phyloP scores from a whole-genome alignment of 2,888 invertebrate genomes.

The Agriotes lineatus region DNA sequence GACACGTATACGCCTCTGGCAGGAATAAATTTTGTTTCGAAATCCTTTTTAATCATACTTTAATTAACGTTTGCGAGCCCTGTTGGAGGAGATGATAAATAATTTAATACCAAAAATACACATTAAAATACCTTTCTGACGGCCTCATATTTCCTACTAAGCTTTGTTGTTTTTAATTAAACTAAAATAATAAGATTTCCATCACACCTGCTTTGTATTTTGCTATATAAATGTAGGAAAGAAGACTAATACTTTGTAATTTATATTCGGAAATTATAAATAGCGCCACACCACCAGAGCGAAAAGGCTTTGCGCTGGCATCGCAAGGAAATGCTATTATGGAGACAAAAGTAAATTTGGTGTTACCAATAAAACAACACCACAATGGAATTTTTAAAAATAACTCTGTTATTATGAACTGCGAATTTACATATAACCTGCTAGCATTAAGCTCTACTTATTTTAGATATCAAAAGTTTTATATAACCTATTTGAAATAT shows the following conservation, averaged over 20 bases:
- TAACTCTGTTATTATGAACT: too few species aligned
- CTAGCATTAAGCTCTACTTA: too few species aligned
- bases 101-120: conserved; percentile 44
- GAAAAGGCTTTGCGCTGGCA: neutral
- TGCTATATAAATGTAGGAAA: conserved; percentile 9
- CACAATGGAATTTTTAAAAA: too few species aligned
- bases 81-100: conserved; percentile 36
- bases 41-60: conserved; percentile 40
- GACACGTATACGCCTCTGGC: conserved; percentile 15
- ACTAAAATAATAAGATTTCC: conserved; percentile 34
- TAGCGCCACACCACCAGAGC: neutral
- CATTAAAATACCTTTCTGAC: conserved; percentile 37
- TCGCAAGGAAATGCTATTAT: neutral
- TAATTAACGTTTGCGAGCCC: conserved; percentile 38
- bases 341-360: neutral
- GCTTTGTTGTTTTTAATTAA: conserved; percentile 40
- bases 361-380: too few species aligned
- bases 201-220: conserved; percentile 25
- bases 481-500: too few species aligned
- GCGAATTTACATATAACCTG: too few species aligned
- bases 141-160: conserved; percentile 26
- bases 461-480: too few species aligned
- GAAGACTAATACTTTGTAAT: conserved; percentile 24
- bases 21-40: conserved; percentile 31
- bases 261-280: conserved; percentile 18